These are phyloP conservation scores for Novumbra hubbsi DNA, from an alignment of 2,797 vertebrate species.

Conservation along the genomic window DNA sequence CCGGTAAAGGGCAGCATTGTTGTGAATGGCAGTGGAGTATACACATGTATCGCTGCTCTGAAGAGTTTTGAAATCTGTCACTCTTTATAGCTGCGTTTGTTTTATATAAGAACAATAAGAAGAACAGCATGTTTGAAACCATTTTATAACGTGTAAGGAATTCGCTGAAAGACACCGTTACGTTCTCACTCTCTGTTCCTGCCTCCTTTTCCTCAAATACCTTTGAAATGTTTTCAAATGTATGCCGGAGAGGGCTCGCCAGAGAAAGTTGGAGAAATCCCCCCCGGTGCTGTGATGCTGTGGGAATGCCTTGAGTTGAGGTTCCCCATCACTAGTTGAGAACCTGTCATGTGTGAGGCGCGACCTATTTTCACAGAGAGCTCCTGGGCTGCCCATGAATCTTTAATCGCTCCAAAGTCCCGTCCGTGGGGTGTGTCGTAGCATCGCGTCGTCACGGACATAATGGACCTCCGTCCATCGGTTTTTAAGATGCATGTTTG, in stretches of 20 bases:
- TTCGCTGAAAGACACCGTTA: no score
- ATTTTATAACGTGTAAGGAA: no score
- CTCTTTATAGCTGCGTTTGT: no score
- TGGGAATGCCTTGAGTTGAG: neutral
- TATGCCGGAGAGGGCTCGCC: no score
- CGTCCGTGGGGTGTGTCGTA: slow-evolving; percentile 14
- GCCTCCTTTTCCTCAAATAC: no score
- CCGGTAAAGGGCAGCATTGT: neutral
- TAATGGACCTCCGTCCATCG: neutral
- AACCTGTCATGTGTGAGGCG: slow-evolving; percentile 24
- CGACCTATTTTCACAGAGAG: slow-evolving; percentile 36
- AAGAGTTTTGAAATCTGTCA: no score
- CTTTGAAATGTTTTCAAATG: no score
- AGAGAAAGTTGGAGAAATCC: neutral
- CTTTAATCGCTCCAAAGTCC: slow-evolving; percentile 31
- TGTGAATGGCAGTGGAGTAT: neutral
- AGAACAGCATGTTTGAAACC: no score
- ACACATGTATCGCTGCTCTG: no score
- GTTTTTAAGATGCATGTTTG: slow-evolving; percentile 7
- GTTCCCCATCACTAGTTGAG: slow-evolving; percentile 5
- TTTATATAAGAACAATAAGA: no score
- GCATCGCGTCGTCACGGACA: slow-evolving; percentile 15
- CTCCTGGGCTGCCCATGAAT: slow-evolving; percentile 26
- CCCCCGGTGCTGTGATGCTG: neutral
- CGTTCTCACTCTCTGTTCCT: no score